Conservation (phyloP, 1,140 invertebrate species). For the Scaptomyza graminum region DNA sequence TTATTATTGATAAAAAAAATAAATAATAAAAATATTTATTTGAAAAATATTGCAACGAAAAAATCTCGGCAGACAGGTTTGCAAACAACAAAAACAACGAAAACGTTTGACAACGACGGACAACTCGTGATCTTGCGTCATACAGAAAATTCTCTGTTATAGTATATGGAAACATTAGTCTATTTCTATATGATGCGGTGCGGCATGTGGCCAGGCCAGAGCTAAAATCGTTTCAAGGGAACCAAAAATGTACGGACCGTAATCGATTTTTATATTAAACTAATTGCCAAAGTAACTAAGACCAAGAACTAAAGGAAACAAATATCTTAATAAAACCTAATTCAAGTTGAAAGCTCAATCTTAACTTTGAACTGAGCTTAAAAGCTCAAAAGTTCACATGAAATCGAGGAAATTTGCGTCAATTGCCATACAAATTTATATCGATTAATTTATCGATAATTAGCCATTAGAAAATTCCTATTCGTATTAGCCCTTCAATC, state of each 20-base stretch:
- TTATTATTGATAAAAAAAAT: too few relatives aligned
- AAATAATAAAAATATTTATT: too few relatives aligned
- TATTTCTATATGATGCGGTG: constrained; percentile 77
- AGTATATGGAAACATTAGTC: constrained; percentile 54
- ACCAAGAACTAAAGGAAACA: too few relatives aligned
- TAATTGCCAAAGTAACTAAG: too few relatives aligned
- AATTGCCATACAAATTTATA: too few relatives aligned
- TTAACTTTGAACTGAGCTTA: not conserved
- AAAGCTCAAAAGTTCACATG: not conserved
- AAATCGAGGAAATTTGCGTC: too few relatives aligned
- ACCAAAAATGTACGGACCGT: not conserved
- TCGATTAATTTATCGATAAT: constrained; percentile 11
- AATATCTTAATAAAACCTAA: too few relatives aligned
- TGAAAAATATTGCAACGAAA: not conserved
- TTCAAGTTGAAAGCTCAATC: not conserved
- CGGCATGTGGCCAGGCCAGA: constrained; percentile 62
- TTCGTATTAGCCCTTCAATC: constrained; percentile 42
- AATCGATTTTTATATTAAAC: too few relatives aligned
- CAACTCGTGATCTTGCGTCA: constrained; percentile 76
- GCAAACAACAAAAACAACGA: constrained; percentile 22
- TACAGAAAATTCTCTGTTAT: constrained; percentile 39
- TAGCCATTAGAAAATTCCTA: constrained; percentile 15
- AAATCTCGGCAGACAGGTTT: constrained; percentile 34
- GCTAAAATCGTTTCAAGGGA: constrained; percentile 27
- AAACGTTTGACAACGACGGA: constrained; percentile 24